phyloP scores from a whole-genome alignment of 1,140 invertebrate genomes.

The Radopholus similis region DNA sequence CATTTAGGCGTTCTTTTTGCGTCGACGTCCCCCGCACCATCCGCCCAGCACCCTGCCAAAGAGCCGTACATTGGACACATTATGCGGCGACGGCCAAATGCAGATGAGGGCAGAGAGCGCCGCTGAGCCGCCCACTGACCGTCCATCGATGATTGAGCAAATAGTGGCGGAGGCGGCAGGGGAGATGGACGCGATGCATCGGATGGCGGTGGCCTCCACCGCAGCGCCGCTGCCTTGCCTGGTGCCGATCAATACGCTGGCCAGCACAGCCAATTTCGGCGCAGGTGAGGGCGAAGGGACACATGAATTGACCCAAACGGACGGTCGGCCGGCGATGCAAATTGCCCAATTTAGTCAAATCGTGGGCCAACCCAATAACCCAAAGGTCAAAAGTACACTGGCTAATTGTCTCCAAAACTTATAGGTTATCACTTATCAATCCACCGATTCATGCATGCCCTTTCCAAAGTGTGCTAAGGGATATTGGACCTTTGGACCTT shows the following conservation, averaged over 20 bases:
- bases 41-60: neutral
- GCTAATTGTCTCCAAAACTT: too few relatives aligned
- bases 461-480: too few relatives aligned
- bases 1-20: constrained; percentile 3
- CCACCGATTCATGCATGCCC: too few relatives aligned
- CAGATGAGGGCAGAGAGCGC: neutral
- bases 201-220: neutral
- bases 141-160: neutral
- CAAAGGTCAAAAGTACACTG: too few relatives aligned
- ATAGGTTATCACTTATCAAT: too few relatives aligned
- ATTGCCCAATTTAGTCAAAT: neutral
- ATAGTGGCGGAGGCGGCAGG: neutral
- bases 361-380: too few relatives aligned
- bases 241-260: constrained; percentile 10
- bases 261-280: neutral
- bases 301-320: neutral
- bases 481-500: too few relatives aligned
- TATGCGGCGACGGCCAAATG: neutral
- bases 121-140: neutral
- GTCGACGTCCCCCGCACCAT: neutral
- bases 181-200: neutral
- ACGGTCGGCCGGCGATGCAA: neutral
- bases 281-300: neutral
- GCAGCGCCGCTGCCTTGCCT: neutral
- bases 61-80: neutral